Evolutionary conservation across 2,113 vertebrate genomes (phyloP).

Genomic region (Plestiodon gilberti): DNA sequence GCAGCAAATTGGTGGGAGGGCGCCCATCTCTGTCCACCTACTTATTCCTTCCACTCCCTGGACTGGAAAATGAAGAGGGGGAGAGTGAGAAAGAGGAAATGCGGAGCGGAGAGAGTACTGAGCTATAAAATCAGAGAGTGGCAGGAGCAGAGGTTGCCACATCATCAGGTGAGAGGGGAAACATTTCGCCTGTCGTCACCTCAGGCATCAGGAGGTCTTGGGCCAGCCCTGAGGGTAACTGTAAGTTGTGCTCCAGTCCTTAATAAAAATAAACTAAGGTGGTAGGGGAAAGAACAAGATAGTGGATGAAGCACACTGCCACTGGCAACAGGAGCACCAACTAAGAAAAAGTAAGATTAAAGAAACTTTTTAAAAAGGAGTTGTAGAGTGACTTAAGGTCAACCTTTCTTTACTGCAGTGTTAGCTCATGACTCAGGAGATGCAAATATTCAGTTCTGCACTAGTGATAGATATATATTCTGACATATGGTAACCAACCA

Average conservation of each 20-base stretch:
- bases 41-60: too few species aligned
- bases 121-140: too few species aligned
- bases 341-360: not conserved
- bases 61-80: too few species aligned
- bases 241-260: not conserved
- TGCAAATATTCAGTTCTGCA: not conserved
- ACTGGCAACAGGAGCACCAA: slow-evolving; percentile 1
- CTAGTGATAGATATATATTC: not conserved
- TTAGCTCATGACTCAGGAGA: slow-evolving; percentile 17
- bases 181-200: too few species aligned
- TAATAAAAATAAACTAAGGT: not conserved
- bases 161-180: too few species aligned
- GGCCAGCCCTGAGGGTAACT: not conserved
- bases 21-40: too few species aligned
- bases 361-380: not conserved
- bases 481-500: not conserved
- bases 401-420: not conserved
- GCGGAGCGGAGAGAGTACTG: too few species aligned
- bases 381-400: accelerated
- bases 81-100: too few species aligned
- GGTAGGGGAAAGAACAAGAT: not conserved
- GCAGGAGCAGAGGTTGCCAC: too few species aligned
- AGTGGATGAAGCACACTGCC: not conserved
- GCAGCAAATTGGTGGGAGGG: too few species aligned
- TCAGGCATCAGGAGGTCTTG: too few species aligned